Percentiles rank a stretch among this genome's conserved stretches.
These are phyloP conservation scores for Tauraco hartlaubi DNA, from an alignment of 2,797 vertebrate species.

Conservation along the genomic window DNA sequence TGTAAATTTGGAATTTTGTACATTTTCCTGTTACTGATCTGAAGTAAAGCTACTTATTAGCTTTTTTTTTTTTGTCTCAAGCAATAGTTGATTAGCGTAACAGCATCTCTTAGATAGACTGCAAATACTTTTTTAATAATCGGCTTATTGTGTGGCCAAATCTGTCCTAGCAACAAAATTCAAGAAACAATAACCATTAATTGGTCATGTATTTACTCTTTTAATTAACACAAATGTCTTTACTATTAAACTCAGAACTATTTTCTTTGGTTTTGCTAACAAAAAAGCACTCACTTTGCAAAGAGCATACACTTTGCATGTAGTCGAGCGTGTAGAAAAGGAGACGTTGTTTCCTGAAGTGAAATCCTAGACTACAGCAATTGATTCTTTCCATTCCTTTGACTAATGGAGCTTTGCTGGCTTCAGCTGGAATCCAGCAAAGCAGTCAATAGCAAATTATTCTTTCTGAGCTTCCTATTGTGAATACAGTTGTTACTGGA, in stretches of 20 bases:
- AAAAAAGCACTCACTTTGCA: background rate
- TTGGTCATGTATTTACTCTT: slow-evolving; percentile 16
- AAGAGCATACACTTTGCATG: background rate
- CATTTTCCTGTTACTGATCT: background rate
- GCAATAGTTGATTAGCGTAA: slow-evolving; percentile 32
- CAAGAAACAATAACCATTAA: slow-evolving; percentile 7
- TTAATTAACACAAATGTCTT: slow-evolving; percentile 43
- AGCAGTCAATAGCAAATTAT: slow-evolving; percentile 50
- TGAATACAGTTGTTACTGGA: slow-evolving; percentile 32
- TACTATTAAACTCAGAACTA: background rate
- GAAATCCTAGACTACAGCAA: background rate
- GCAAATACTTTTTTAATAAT: background rate
- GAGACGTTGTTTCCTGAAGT: background rate
- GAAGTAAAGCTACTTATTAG: background rate
- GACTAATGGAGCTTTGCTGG: slow-evolving; percentile 43
- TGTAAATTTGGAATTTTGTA: background rate
- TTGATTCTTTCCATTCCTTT: slow-evolving; percentile 28
- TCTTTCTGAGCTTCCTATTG: slow-evolving; percentile 42
- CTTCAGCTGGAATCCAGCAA: slow-evolving; percentile 56
- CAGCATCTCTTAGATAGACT: background rate
- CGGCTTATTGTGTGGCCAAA: background rate
- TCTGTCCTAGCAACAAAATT: background rate
- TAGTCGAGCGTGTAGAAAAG: background rate
- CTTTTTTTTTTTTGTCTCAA: background rate
- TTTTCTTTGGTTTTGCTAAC: background rate